phyloP scores from a whole-genome alignment of 2,113 vertebrate genomes.

The Maccullochella peelii region DNA sequence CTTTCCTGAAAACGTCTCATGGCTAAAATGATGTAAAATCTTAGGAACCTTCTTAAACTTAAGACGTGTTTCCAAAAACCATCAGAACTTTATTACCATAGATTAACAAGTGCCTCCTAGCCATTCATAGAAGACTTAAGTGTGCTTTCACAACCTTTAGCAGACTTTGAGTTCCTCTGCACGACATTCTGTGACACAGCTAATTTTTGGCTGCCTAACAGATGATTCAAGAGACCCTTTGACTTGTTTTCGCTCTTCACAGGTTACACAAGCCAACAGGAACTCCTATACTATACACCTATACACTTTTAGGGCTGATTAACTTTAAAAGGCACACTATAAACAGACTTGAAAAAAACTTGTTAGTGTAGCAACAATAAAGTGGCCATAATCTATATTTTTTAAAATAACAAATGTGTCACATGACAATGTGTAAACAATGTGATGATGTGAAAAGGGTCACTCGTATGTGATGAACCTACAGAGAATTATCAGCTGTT shows the following conservation, averaged over 20 bases:
- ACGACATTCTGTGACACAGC: background rate
- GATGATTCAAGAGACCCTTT: too few relatives aligned
- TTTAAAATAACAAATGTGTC: too few relatives aligned
- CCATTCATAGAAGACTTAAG: background rate
- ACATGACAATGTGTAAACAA: too few relatives aligned
- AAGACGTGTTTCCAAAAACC: background rate
- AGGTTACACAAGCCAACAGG: background rate
- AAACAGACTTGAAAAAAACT: too few relatives aligned
- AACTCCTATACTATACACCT: too few relatives aligned
- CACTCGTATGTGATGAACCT: too few relatives aligned
- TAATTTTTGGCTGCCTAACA: background rate
- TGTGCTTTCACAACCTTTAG: background rate
- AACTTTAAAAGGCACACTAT: too few relatives aligned
- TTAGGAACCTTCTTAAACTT: background rate
- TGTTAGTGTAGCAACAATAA: too few relatives aligned
- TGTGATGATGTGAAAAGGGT: too few relatives aligned
- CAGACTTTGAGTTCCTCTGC: background rate
- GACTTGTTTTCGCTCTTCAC: background rate
- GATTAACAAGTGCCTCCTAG: background rate
- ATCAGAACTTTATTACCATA: background rate
- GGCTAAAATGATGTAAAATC: background rate
- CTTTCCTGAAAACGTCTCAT: background rate
- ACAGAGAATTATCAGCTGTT: too few relatives aligned
- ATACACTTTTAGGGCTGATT: too few relatives aligned
- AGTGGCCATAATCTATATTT: too few relatives aligned